Percentiles rank a stretch among this genome's conserved stretches.
phyloP scores from a whole-genome alignment of 2,113 vertebrate genomes.

The Taurulus bubalis region DNA sequence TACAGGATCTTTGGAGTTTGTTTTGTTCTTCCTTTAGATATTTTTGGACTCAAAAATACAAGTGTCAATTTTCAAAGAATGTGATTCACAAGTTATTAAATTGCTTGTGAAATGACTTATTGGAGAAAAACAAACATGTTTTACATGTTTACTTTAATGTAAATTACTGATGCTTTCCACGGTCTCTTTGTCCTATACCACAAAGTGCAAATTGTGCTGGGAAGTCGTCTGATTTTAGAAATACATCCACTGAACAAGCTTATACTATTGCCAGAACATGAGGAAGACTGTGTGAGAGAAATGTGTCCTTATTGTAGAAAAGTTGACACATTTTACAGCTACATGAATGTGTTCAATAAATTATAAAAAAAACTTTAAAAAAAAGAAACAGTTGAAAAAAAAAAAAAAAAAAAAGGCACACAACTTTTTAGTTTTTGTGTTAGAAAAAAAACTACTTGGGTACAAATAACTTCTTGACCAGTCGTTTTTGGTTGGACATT shows the following conservation, averaged over 20 bases:
- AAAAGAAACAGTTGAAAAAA: conserved; percentile 86
- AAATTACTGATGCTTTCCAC: conserved; percentile 21
- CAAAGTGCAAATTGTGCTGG: conserved; percentile 78
- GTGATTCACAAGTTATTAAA: neutral
- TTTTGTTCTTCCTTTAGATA: neutral
- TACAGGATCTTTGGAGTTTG: conserved; percentile 63
- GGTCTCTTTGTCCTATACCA: conserved; percentile 41
- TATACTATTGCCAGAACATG: conserved; percentile 88
- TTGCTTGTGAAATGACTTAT: conserved; percentile 23
- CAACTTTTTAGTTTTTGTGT: conserved; percentile 80
- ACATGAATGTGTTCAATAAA: conserved; percentile 83
- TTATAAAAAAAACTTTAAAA: conserved; percentile 83
- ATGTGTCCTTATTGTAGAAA: conserved; percentile 76
- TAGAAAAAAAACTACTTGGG: conserved; percentile 76
- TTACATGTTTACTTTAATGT: conserved; percentile 3
- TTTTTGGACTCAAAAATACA: conserved; percentile 18
- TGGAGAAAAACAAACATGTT: conserved; percentile 20
- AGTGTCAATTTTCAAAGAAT: conserved; percentile 14
- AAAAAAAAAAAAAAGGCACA: conserved; percentile 92
- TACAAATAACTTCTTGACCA: conserved; percentile 81
- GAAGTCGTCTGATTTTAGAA: conserved; percentile 72
- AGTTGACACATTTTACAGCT: conserved; percentile 73
- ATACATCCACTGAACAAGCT: conserved; percentile 66
- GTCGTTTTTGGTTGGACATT: conserved; percentile 83
- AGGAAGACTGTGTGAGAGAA: conserved; percentile 90